phyloP scores from a whole-genome alignment of 1,140 invertebrate genomes.

The Euwallacea similis region DNA sequence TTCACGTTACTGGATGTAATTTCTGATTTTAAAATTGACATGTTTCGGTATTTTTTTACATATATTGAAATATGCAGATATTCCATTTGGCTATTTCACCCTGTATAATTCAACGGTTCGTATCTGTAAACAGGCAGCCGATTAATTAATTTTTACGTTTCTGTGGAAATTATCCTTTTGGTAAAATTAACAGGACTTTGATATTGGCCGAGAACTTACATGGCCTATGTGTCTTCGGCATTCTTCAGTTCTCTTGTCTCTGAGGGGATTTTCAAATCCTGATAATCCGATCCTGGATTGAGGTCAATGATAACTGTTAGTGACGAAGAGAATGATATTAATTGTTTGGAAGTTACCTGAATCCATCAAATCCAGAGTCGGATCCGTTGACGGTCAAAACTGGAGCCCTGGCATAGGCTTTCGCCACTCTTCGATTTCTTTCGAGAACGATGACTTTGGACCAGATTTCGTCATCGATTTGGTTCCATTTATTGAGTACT shows the following conservation, averaged over 20 bases:
- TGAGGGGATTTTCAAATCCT: slow-evolving; percentile 90
- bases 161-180: no score
- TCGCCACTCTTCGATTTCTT: slow-evolving; percentile 71
- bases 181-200: no score
- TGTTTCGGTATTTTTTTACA: no score
- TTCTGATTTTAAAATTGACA: no score
- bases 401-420: slow-evolving; percentile 74
- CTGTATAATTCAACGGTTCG: no score
- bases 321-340: background rate
- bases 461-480: slow-evolving; percentile 82
- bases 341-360: slow-evolving; percentile 11
- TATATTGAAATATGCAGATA: no score
- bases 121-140: no score
- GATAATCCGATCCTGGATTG: slow-evolving; percentile 83
- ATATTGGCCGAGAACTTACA: slow-evolving; percentile 58
- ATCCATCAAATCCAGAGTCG: slow-evolving; percentile 77
- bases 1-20: no score
- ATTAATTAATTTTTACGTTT: no score
- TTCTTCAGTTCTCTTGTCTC: slow-evolving; percentile 86
- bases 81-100: no score
- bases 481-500: slow-evolving; percentile 74
- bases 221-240: slow-evolving; percentile 85
- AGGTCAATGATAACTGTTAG: background rate
- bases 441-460: slow-evolving; percentile 80
- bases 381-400: slow-evolving; percentile 77